Percentiles rank a stretch among this genome's conserved stretches.
These are phyloP conservation scores for Stegostoma tigrinum DNA, from an alignment of 2,113 vertebrate species.

Conservation along the genomic window DNA sequence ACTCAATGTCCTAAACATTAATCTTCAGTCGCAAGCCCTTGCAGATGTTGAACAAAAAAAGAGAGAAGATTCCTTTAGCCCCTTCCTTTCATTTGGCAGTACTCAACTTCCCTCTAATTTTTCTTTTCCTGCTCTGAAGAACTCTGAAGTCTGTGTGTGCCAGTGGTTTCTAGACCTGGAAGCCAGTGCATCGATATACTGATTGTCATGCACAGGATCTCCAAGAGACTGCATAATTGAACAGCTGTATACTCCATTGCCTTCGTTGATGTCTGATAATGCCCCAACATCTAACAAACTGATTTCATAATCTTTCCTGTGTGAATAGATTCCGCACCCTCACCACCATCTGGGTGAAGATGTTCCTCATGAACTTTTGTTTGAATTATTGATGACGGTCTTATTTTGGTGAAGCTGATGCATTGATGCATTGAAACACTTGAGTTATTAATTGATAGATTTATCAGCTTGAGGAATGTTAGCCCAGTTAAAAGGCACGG, in stretches of 20 bases:
- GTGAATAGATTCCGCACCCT: not conserved
- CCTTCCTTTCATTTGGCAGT: too few relatives aligned
- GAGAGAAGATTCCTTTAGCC: not conserved
- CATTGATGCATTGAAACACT: not conserved
- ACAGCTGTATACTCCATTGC: too few relatives aligned
- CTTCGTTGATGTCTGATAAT: not conserved
- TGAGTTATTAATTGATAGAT: not conserved
- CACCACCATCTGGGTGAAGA: not conserved
- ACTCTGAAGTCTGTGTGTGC: too few relatives aligned
- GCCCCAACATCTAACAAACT: not conserved
- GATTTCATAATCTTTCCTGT: not conserved
- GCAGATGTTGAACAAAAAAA: not conserved
- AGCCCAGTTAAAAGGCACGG: not conserved
- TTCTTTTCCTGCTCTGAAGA: not conserved
- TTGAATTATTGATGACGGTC: too few relatives aligned
- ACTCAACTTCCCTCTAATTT: too few relatives aligned
- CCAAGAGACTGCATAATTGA: too few relatives aligned
- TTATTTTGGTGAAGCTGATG: not conserved
- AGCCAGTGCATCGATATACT: too few relatives aligned
- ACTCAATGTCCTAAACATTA: not conserved
- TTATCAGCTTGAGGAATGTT: not conserved
- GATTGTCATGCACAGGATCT: too few relatives aligned
- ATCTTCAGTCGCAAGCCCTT: not conserved
- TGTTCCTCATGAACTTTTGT: too few relatives aligned
- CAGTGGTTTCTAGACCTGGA: too few relatives aligned